Conservation (phyloP, 2,888 invertebrate genomes). For the Polydesmus complanatus region DNA sequence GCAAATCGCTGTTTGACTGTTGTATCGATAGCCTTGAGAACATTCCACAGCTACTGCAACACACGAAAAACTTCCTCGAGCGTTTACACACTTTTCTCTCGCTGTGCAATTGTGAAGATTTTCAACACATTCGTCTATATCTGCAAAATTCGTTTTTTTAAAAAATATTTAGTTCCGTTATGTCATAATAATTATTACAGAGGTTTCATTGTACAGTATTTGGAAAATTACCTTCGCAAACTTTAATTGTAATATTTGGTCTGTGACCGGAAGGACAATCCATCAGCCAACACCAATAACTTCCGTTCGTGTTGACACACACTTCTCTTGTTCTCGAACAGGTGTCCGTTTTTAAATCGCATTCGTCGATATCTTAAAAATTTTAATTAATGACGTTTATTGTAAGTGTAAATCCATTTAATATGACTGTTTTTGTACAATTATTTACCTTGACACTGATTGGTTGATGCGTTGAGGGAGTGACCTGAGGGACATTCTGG, state of each 20-base stretch:
- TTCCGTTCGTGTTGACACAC: slow-evolving; percentile 31
- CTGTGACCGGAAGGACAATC: slow-evolving; percentile 21
- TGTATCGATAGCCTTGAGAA: slow-evolving; percentile 8
- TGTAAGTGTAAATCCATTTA: not conserved
- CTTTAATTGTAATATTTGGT: slow-evolving; percentile 7
- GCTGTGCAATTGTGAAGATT: slow-evolving; percentile 9
- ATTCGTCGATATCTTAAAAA: slow-evolving; percentile 33
- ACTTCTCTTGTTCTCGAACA: slow-evolving; percentile 26
- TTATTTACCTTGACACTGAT: slow-evolving; percentile 12
- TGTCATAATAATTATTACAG: not conserved
- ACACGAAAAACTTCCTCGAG: slow-evolving; percentile 10
- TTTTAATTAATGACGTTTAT: slow-evolving; percentile 25
- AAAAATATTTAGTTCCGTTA: not conserved
- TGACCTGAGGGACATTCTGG: slow-evolving; percentile 21
- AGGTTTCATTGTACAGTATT: not conserved
- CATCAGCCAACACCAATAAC: slow-evolving; percentile 26
- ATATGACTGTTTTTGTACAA: not conserved
- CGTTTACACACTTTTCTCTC: slow-evolving; percentile 8
- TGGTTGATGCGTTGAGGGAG: slow-evolving; percentile 19
- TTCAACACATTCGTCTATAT: slow-evolving; percentile 15
- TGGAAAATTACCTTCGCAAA: slow-evolving; percentile 12
- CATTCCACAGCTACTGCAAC: not conserved
- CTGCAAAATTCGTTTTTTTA: not conserved
- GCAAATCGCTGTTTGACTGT: slow-evolving; percentile 27
- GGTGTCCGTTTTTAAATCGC: slow-evolving; percentile 26